These are phyloP conservation scores for Paracyclopina nana DNA, from an alignment of 1,140 invertebrate species.

Conservation along the genomic window DNA sequence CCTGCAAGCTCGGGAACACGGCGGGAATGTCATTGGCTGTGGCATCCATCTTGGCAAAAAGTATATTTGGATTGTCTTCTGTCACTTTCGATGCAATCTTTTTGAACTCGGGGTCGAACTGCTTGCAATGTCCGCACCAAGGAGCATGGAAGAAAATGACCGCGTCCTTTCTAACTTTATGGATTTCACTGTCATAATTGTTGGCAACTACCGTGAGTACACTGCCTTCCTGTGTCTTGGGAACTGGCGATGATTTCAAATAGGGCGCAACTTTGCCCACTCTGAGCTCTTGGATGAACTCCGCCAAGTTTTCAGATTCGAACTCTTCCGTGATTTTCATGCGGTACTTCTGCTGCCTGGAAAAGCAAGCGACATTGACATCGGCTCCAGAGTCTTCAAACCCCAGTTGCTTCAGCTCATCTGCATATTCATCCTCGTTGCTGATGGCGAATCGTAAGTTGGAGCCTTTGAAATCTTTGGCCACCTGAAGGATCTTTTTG, in stretches of 20 bases:
- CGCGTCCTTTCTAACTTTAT: slow-evolving; percentile 26
- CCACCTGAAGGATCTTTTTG: slow-evolving; percentile 32
- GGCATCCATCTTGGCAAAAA: slow-evolving; percentile 33
- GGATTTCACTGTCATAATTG: slow-evolving; percentile 29
- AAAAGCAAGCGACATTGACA: slow-evolving; percentile 33
- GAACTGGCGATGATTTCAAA: slow-evolving; percentile 30
- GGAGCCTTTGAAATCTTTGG: slow-evolving; percentile 26
- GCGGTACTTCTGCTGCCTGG: slow-evolving; percentile 24
- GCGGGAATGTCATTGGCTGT: slow-evolving; percentile 32
- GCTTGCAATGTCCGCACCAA: slow-evolving; percentile 24
- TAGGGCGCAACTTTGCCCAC: slow-evolving; percentile 26
- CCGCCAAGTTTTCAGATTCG: slow-evolving; percentile 29
- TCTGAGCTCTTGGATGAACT: slow-evolving; percentile 27
- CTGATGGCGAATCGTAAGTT: slow-evolving; percentile 24
- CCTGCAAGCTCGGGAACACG: slow-evolving; percentile 28
- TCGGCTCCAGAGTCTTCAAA: slow-evolving; percentile 35
- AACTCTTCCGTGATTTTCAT: slow-evolving; percentile 39
- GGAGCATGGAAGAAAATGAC: slow-evolving; percentile 52
- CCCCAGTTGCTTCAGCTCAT: slow-evolving; percentile 31
- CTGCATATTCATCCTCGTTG: slow-evolving; percentile 34
- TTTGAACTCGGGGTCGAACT: slow-evolving; percentile 83
- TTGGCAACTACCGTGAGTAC: slow-evolving; percentile 29
- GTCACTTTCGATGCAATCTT: slow-evolving; percentile 51
- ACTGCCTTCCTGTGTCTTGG: slow-evolving; percentile 29
- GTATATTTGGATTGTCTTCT: slow-evolving; percentile 25